Evolutionary conservation across 2,113 vertebrate genomes (phyloP).

Genomic region (Caloenas nicobarica): DNA sequence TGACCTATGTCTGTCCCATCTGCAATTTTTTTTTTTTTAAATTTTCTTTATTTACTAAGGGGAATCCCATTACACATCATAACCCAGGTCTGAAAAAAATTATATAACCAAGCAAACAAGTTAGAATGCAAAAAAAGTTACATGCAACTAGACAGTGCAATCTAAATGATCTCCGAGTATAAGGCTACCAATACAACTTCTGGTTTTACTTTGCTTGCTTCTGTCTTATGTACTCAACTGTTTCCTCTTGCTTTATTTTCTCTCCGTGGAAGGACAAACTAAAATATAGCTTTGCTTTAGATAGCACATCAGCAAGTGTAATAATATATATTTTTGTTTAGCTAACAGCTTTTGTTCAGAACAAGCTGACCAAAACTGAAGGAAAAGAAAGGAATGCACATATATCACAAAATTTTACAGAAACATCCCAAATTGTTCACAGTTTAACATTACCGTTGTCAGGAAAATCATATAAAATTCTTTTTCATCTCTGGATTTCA

Average conservation of each 20-base stretch:
- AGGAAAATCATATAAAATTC: conserved; percentile 63
- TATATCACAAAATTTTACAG: conserved; percentile 68
- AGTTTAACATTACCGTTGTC: conserved; percentile 66
- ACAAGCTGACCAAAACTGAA: conserved; percentile 64
- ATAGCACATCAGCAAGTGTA: conserved; percentile 34
- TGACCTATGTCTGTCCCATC: background rate
- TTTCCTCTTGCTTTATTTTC: conserved; percentile 44
- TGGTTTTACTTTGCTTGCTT: background rate
- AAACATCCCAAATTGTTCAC: conserved; percentile 63
- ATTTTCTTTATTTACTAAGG: background rate
- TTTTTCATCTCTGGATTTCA: conserved; percentile 70
- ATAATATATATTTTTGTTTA: conserved; percentile 47
- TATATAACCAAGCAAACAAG: background rate
- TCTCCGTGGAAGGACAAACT: conserved; percentile 9
- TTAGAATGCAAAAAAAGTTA: background rate
- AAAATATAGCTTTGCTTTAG: conserved; percentile 58
- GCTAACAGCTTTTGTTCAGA: conserved; percentile 60
- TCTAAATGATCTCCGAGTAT: background rate
- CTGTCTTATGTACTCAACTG: conserved; percentile 19
- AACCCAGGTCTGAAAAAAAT: background rate
- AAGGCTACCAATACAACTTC: background rate
- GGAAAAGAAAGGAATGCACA: conserved; percentile 26
- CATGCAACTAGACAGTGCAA: background rate
- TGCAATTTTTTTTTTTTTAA: background rate
- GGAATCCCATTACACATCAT: background rate